phyloP scores from a whole-genome alignment of 2,888 invertebrate species.

The Drosophila koepferae region DNA sequence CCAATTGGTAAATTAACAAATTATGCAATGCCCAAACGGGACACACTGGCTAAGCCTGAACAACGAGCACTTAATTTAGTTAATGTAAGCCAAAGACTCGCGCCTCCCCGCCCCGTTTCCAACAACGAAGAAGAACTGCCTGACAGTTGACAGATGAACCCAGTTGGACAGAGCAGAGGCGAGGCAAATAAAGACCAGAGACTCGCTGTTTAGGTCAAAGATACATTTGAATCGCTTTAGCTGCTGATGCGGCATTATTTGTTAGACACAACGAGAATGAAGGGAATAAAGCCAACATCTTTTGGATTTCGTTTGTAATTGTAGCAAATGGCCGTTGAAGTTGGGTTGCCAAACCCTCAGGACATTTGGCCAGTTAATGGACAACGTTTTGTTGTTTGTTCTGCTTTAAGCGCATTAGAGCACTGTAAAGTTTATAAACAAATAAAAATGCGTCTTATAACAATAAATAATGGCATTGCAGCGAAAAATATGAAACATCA shows the following conservation, averaged over 20 bases:
- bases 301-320: slow-evolving; percentile 54
- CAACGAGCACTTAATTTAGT: slow-evolving; percentile 75
- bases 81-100: slow-evolving; percentile 59
- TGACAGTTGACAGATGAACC: slow-evolving; percentile 82
- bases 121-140: slow-evolving; percentile 3
- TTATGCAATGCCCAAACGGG: slow-evolving; percentile 62
- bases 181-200: not conserved
- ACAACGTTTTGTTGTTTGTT: slow-evolving; percentile 52
- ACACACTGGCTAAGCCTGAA: slow-evolving; percentile 22
- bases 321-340: slow-evolving; percentile 49
- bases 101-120: not conserved
- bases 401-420: slow-evolving; percentile 48
- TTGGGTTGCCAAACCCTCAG: slow-evolving; percentile 25
- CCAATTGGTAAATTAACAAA: slow-evolving; percentile 76
- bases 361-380: slow-evolving; percentile 50
- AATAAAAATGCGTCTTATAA: slow-evolving; percentile 53
- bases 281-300: slow-evolving; percentile 38
- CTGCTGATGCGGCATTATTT: slow-evolving; percentile 74
- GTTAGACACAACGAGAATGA: slow-evolving; percentile 40
- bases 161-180: slow-evolving; percentile 50
- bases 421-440: slow-evolving; percentile 48
- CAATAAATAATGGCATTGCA: slow-evolving; percentile 52
- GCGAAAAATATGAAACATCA: slow-evolving; percentile 7
- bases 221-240: slow-evolving; percentile 65
- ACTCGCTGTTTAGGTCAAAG: slow-evolving; percentile 32